These are phyloP conservation scores for Lasioglossum pauxillum DNA, from an alignment of 2,888 invertebrate species.

Conservation along the genomic window DNA sequence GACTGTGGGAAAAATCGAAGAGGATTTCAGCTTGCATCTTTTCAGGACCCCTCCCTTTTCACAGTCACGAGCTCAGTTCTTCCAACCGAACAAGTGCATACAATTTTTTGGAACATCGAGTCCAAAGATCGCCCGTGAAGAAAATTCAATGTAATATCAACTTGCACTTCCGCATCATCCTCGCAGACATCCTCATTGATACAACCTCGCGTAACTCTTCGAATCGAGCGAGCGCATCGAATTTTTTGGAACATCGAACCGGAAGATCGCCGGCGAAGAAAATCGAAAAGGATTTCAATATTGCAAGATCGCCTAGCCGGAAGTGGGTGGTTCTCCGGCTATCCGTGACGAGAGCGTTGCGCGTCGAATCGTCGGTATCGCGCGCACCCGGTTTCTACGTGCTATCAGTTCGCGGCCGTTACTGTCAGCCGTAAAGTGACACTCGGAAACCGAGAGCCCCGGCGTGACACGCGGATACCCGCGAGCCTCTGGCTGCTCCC, in stretches of 20 bases:
- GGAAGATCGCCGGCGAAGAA: not conserved
- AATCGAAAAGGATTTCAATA: not conserved
- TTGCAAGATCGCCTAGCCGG: not conserved
- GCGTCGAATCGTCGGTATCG: slow-evolving; percentile 33
- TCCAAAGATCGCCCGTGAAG: no score
- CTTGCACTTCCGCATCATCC: no score
- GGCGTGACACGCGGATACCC: slow-evolving; percentile 48
- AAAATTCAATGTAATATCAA: no score
- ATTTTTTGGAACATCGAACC: not conserved
- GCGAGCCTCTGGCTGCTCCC: slow-evolving; percentile 17
- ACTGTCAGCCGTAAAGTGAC: slow-evolving; percentile 63
- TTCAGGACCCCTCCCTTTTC: no score
- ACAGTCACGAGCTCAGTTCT: not conserved
- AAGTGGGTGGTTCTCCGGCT: not conserved
- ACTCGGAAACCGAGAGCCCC: slow-evolving; percentile 30
- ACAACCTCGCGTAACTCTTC: no score
- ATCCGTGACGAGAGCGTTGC: slow-evolving; percentile 10
- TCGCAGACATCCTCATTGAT: no score
- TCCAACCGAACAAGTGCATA: not conserved
- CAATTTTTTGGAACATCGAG: not conserved
- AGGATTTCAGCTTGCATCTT: no score
- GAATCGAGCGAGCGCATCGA: not conserved
- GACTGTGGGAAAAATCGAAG: no score
- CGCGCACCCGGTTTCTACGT: slow-evolving; percentile 40
- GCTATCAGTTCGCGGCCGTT: slow-evolving; percentile 37